These are phyloP conservation scores for Ranitomeya imitator DNA, from an alignment of 2,113 vertebrate species.

Conservation along the genomic window DNA sequence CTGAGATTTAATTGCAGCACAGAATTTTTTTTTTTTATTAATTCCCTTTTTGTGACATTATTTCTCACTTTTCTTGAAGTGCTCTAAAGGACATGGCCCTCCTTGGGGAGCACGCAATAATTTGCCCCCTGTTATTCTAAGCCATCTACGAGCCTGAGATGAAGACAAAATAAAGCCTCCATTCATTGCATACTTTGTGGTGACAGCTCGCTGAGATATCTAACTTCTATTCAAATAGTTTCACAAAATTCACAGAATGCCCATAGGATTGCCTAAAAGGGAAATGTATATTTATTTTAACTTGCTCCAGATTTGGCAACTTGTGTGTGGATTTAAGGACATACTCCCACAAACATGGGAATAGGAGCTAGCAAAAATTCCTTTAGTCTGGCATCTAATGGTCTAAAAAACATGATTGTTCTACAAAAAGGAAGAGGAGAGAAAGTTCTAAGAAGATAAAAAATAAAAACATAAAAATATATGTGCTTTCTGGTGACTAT, in stretches of 20 bases:
- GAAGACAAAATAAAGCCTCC: conserved; percentile 40
- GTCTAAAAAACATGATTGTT: not conserved
- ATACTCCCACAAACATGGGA: not conserved
- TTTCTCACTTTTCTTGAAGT: conserved; percentile 27
- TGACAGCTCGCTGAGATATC: conserved; percentile 48
- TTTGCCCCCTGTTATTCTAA: conserved; percentile 37
- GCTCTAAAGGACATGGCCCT: conserved; percentile 5
- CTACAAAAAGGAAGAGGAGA: not conserved
- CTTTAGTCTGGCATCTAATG: not conserved
- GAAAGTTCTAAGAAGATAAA: too few relatives aligned
- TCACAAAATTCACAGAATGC: conserved; percentile 18
- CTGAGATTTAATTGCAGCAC: not conserved
- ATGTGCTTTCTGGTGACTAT: too few relatives aligned
- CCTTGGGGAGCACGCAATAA: conserved; percentile 22
- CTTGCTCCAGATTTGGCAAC: conserved; percentile 16
- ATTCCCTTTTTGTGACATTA: not conserved
- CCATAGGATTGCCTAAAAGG: conserved; percentile 20
- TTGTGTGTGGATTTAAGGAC: not conserved
- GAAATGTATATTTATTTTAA: conserved; percentile 42
- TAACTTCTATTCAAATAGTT: conserved; percentile 34
- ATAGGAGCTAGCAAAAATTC: not conserved
- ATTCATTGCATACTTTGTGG: conserved; percentile 46
- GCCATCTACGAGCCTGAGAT: conserved; percentile 15
- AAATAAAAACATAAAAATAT: too few relatives aligned
- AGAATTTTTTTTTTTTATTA: not conserved